phyloP scores from a whole-genome alignment of 2,797 vertebrate genomes.

The Chloroceryle amazona region DNA sequence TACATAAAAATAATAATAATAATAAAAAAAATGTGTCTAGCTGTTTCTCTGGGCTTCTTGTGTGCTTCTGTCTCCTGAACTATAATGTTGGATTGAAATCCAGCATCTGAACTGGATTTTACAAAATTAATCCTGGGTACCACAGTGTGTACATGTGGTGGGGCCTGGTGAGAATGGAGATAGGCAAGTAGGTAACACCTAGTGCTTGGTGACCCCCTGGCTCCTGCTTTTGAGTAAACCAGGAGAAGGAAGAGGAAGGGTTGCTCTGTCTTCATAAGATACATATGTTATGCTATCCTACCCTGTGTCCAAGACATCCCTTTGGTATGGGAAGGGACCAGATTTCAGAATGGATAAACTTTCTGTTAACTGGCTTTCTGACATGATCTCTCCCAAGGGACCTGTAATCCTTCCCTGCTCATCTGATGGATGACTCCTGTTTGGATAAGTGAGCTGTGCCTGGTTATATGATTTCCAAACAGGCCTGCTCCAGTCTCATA shows the following conservation, averaged over 20 bases:
- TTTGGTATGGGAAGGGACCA: background rate
- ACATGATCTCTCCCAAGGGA: background rate
- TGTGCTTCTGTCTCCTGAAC: background rate
- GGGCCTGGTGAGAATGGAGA: background rate
- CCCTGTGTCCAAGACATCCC: background rate
- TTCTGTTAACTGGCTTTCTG: background rate
- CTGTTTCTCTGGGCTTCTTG: background rate
- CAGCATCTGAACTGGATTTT: background rate
- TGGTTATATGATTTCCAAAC: background rate
- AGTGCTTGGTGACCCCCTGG: background rate
- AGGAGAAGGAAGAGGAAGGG: background rate
- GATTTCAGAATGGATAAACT: background rate
- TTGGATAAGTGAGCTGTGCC: background rate
- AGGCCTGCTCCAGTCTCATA: background rate
- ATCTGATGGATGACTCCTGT: background rate
- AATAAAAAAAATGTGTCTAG: background rate
- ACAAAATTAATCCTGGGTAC: background rate
- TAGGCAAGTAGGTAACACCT: accelerated
- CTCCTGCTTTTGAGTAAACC: background rate
- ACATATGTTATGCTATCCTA: accelerated
- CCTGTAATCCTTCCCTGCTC: background rate
- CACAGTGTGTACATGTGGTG: accelerated
- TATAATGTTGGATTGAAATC: background rate
- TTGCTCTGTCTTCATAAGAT: background rate
- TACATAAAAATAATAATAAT: background rate